Percentiles rank a stretch among this genome's conserved stretches.
Conservation (phyloP, 1,140 invertebrate species). For the Anoplophora glabripennis region DNA sequence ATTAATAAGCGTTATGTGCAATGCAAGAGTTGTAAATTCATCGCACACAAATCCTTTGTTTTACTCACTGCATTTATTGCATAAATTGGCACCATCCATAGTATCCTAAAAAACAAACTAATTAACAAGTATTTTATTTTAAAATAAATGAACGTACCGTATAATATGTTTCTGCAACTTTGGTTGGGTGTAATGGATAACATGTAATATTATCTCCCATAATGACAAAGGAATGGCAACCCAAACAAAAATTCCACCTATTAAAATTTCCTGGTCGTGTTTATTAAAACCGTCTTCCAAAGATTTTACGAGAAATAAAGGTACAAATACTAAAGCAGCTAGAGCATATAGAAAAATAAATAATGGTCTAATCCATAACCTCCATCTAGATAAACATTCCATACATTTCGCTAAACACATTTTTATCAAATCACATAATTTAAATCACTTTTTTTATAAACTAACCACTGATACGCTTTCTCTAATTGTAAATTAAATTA, state of each 20-base stretch:
- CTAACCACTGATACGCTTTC: too few species aligned
- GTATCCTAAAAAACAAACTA: conserved; percentile 66
- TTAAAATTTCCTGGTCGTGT: conserved; percentile 73
- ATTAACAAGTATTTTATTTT: conserved; percentile 4
- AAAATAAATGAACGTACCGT: conserved; percentile 57
- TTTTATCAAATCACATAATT: conserved; percentile 18
- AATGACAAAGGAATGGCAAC: conserved; percentile 88
- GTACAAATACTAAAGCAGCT: conserved; percentile 78
- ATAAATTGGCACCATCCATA: conserved; percentile 99
- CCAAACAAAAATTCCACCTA: conserved; percentile 88
- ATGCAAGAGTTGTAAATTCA: neutral
- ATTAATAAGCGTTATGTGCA: too few species aligned
- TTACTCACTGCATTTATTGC: conserved; percentile 85
- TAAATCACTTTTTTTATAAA: neutral
- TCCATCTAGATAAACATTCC: conserved; percentile 60
- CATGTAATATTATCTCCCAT: conserved; percentile 92
- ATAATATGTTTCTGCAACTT: conserved; percentile 92
- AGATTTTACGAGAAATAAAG: conserved; percentile 73
- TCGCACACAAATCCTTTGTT: conserved; percentile 9
- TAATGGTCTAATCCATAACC: conserved; percentile 83
- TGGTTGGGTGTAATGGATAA: conserved; percentile 91
- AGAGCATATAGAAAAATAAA: conserved; percentile 76
- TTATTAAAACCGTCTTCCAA: conserved; percentile 69
- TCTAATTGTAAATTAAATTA: too few species aligned
- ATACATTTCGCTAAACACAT: conserved; percentile 26